Conservation (phyloP, 2,888 invertebrate species). For the Diachrysia chrysitis region DNA sequence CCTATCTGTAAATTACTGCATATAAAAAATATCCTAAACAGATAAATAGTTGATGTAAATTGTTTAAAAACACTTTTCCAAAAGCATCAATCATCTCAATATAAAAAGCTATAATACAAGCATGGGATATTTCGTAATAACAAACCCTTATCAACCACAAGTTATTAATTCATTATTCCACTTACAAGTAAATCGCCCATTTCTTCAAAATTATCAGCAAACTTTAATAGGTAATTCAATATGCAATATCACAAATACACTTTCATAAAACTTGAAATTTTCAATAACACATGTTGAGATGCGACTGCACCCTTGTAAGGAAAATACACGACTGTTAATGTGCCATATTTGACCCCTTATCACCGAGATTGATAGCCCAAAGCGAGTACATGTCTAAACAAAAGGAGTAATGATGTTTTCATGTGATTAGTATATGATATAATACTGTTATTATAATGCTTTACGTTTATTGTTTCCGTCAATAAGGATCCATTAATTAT, state of each 20-base stretch:
- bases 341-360: slow-evolving; percentile 57
- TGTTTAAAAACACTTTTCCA: background rate
- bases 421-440: slow-evolving; percentile 46
- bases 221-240: background rate
- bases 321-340: slow-evolving; percentile 45
- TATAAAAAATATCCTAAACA: background rate
- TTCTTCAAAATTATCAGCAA: slow-evolving; percentile 19
- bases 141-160: background rate
- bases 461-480: slow-evolving; percentile 14
- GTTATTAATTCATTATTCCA: slow-evolving; percentile 23
- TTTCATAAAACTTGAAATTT: slow-evolving; percentile 8
- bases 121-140: background rate
- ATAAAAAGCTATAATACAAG: background rate
- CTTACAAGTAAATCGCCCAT: slow-evolving; percentile 76
- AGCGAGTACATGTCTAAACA: slow-evolving; percentile 30
- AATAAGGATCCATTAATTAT: slow-evolving; percentile 3
- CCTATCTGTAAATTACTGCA: no score
- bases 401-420: slow-evolving; percentile 58
- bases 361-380: slow-evolving; percentile 57
- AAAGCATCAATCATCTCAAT: background rate
- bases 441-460: slow-evolving; percentile 13
- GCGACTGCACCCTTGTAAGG: slow-evolving; percentile 46
- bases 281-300: slow-evolving; percentile 20
- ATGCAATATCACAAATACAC: slow-evolving; percentile 13
- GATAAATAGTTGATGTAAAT: background rate